Conservation (phyloP, 2,797 vertebrate genomes). For the Ambastaia sidthimunki region DNA sequence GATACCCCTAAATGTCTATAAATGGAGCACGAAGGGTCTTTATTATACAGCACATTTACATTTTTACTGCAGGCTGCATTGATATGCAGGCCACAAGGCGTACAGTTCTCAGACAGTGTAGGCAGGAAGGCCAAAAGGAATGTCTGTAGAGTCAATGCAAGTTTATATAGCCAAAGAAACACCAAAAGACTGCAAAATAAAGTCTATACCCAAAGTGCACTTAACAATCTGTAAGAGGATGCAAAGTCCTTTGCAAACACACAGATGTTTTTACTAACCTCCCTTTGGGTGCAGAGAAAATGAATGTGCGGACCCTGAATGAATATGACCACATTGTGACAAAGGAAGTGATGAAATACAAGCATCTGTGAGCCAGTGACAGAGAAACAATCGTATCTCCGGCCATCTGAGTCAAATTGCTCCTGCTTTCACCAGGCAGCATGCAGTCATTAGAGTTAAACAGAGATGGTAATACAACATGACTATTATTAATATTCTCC, state of each 20-base stretch:
- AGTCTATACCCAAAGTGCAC: neutral
- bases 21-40: constrained; percentile 65
- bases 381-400: constrained; percentile 46
- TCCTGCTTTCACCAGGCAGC: constrained; percentile 58
- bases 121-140: constrained; percentile 69
- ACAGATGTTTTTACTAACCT: constrained; percentile 21
- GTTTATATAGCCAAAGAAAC: constrained; percentile 23
- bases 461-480: constrained; percentile 68
- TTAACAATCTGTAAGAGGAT: neutral
- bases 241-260: constrained; percentile 28
- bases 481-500: constrained; percentile 77
- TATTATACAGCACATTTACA: constrained; percentile 68
- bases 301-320: constrained; percentile 62
- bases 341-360: constrained; percentile 46
- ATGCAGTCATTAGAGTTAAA: constrained; percentile 67
- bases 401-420: constrained; percentile 49
- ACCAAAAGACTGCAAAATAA: constrained; percentile 23
- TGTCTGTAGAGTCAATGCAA: constrained; percentile 75
- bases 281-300: neutral
- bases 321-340: constrained; percentile 61
- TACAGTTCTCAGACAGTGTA: constrained; percentile 65
- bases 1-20: constrained; percentile 70
- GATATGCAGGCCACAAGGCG: constrained; percentile 63
- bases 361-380: constrained; percentile 60
- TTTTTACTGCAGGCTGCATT: constrained; percentile 72